Evolutionary conservation across 92 coral and sea anemone species (phyloP).

Genomic region (Umimayanthus chanpuru): DNA sequence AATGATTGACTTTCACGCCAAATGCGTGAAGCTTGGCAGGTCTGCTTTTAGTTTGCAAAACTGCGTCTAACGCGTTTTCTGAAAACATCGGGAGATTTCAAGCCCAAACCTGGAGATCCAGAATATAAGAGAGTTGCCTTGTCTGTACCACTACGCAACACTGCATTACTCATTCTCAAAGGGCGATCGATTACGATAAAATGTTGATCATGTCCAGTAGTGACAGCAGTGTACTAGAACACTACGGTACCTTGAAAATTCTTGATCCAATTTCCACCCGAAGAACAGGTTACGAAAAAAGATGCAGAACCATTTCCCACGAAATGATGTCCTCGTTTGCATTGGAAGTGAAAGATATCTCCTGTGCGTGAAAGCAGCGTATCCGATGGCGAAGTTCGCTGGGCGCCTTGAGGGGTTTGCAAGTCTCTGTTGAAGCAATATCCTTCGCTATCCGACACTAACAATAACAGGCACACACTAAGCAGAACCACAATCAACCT

Average conservation of each 20-base stretch:
- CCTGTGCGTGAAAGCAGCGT: not conserved
- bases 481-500: not conserved
- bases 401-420: not conserved
- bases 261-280: constrained; percentile 15
- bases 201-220: not conserved
- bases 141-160: no score
- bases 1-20: no score
- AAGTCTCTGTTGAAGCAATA: not conserved
- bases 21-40: no score
- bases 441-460: not conserved
- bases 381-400: not conserved
- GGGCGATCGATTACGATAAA: no score
- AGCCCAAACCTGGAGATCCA: no score
- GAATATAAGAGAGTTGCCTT: no score
- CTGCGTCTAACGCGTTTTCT: no score
- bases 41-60: no score
- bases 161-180: not conserved
- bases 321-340: constrained; percentile 33
- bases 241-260: constrained; percentile 16
- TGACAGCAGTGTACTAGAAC: not conserved
- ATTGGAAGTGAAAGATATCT: not conserved
- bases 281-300: constrained; percentile 1
- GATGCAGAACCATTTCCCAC: constrained; percentile 5
- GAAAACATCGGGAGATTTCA: no score
- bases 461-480: not conserved